Conservation (phyloP, 2,888 invertebrate genomes). For the Gisinianus flammeolus region DNA sequence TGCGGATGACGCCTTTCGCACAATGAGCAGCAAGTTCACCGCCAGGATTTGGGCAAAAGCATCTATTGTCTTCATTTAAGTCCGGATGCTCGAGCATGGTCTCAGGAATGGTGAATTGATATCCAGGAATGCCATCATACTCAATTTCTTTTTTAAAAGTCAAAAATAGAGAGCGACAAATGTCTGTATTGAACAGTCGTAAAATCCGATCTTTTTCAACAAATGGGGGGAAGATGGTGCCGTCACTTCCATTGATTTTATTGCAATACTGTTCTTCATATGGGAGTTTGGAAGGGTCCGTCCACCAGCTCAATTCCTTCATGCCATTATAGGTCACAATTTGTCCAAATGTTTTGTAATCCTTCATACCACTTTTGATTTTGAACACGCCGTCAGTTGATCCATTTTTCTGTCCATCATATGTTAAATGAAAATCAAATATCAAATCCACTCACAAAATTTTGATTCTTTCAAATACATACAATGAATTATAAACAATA, state of each 20-base stretch:
- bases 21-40: slow-evolving; percentile 15
- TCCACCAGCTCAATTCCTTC: slow-evolving; percentile 44
- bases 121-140: slow-evolving; percentile 51
- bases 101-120: slow-evolving; percentile 49
- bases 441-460: no score
- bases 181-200: slow-evolving; percentile 43
- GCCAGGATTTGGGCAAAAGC: slow-evolving; percentile 41
- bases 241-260: slow-evolving; percentile 46
- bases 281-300: not conserved
- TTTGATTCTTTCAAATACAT: no score
- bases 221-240: slow-evolving; percentile 53
- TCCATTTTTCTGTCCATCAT: slow-evolving; percentile 45
- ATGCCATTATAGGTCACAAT: slow-evolving; percentile 44
- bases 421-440: no score
- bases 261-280: slow-evolving; percentile 43
- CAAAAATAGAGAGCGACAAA: slow-evolving; percentile 53
- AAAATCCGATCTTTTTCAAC: slow-evolving; percentile 42
- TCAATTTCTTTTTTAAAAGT: slow-evolving; percentile 49
- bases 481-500: no score
- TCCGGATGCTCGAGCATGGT: slow-evolving; percentile 46
- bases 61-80: slow-evolving; percentile 45
- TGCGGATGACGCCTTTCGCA: slow-evolving; percentile 39
- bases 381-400: slow-evolving; percentile 15
- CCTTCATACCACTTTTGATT: slow-evolving; percentile 8
- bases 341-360: slow-evolving; percentile 40